A percentile compares a stretch with the other conserved stretches of the same genome.
Evolutionary conservation across 2,888 invertebrate species (phyloP).

Genomic region (Calliphora vomitoria): DNA sequence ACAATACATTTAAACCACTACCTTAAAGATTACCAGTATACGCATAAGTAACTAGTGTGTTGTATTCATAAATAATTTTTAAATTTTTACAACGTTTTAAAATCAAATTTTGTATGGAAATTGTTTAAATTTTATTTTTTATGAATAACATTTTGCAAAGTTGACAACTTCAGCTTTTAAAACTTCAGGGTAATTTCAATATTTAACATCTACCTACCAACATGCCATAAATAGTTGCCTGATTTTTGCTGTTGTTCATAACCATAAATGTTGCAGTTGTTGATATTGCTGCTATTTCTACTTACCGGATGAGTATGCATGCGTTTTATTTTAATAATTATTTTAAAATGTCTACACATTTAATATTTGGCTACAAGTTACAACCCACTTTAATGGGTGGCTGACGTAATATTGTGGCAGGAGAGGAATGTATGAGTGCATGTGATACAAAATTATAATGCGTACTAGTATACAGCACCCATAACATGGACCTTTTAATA

Average conservation of each 20-base stretch:
- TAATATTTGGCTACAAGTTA: slow-evolving; percentile 10
- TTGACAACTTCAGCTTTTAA: no score
- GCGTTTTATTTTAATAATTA: slow-evolving; percentile 54
- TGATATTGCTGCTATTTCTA: slow-evolving; percentile 28
- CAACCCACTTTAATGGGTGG: not conserved
- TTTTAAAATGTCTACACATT: slow-evolving; percentile 44
- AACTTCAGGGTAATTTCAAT: not conserved
- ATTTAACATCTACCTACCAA: slow-evolving; percentile 69
- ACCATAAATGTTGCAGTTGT: slow-evolving; percentile 42
- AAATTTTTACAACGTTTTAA: no score
- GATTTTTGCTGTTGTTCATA: slow-evolving; percentile 70
- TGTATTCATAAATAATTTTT: no score
- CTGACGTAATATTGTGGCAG: not conserved
- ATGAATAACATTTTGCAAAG: no score
- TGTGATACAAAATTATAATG: not conserved
- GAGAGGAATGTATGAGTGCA: no score
- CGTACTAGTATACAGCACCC: no score
- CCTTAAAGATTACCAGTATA: no score
- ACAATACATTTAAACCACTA: no score
- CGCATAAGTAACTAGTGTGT: no score
- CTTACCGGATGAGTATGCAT: not conserved
- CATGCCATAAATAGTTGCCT: slow-evolving; percentile 81
- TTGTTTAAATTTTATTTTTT: no score
- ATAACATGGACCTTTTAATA: no score
- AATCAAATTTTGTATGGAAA: no score